phyloP scores from a whole-genome alignment of 2,797 vertebrate species.

The Onychomys leucogaster region DNA sequence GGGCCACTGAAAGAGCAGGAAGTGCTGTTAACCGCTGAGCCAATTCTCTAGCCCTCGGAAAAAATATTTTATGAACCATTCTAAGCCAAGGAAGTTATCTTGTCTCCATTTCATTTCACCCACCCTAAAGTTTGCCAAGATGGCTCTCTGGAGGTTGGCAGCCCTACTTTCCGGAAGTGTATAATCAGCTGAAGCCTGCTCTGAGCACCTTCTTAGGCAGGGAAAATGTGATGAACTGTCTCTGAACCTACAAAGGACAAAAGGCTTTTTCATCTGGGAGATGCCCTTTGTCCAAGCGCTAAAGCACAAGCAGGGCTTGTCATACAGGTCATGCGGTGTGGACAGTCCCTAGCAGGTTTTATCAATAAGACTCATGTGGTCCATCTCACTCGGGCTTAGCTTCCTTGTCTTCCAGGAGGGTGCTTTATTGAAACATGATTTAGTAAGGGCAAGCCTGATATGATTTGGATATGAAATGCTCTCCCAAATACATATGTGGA shows the following conservation, averaged over 20 bases:
- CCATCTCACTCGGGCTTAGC: neutral
- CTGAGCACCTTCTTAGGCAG: neutral
- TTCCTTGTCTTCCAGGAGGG: neutral
- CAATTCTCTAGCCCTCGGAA: neutral
- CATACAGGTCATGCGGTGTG: neutral
- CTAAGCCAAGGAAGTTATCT: neutral
- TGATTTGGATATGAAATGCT: neutral
- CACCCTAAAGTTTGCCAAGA: neutral
- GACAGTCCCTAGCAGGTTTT: neutral
- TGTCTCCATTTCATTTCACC: neutral
- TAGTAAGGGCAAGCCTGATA: too few relatives aligned
- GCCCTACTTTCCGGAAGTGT: neutral
- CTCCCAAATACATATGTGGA: neutral
- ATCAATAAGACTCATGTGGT: neutral
- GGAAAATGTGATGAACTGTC: neutral
- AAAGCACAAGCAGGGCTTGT: neutral
- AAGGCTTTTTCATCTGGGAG: neutral
- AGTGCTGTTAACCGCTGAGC: neutral
- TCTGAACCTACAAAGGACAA: neutral
- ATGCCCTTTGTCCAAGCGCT: neutral
- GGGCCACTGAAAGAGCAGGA: neutral
- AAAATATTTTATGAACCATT: neutral
- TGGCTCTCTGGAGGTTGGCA: neutral
- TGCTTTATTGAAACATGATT: neutral
- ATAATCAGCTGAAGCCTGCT: neutral